A percentile compares a stretch with the other conserved stretches of the same genome.
Conservation (phyloP, 2,797 vertebrate species). For the Furcifer pardalis region DNA sequence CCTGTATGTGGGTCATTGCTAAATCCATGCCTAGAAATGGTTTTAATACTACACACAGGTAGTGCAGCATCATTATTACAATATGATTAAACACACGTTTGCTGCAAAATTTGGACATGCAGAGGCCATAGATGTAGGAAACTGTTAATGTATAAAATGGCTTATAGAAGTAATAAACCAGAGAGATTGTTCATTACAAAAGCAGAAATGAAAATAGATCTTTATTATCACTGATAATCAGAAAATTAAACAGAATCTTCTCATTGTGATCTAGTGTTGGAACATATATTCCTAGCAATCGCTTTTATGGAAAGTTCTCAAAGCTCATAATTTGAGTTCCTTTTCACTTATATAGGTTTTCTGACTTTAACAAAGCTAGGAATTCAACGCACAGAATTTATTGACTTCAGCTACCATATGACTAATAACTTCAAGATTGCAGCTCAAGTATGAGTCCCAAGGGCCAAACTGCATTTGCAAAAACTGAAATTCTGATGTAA, state of each 20-base stretch:
- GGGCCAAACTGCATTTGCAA: neutral
- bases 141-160: neutral
- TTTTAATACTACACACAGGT: neutral
- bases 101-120: neutral
- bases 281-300: neutral
- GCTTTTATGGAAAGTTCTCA: neutral
- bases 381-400: neutral
- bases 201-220: neutral
- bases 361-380: neutral
- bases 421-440: neutral
- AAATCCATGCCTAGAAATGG: neutral
- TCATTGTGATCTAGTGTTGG: neutral
- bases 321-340: neutral
- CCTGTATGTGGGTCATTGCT: neutral
- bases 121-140: neutral
- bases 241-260: neutral
- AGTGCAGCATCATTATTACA: neutral
- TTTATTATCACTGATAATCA: neutral
- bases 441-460: neutral
- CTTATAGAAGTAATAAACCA: neutral
- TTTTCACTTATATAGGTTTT: neutral
- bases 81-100: neutral
- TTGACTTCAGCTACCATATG: neutral
- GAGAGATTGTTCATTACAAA: no score
- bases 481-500: slow-evolving; percentile 3